Conservation (phyloP, 2,797 vertebrate species). For the Pampus argenteus region DNA sequence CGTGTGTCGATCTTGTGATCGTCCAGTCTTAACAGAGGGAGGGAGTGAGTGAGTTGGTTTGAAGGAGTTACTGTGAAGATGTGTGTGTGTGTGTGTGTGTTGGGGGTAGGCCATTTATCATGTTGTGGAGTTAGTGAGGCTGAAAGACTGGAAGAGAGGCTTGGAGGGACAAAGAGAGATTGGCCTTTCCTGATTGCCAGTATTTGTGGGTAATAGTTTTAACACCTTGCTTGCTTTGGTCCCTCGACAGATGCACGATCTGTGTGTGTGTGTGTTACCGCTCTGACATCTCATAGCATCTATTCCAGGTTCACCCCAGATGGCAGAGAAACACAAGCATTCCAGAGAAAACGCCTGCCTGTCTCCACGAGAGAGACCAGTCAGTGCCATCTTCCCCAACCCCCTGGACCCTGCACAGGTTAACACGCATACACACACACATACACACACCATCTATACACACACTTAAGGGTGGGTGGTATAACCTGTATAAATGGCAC, state of each 20-base stretch:
- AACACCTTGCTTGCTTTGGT: slow-evolving; percentile 66
- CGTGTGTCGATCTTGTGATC: slow-evolving; percentile 34
- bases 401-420: slow-evolving; percentile 93
- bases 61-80: slow-evolving; percentile 1
- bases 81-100: slow-evolving; percentile 20
- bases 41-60: slow-evolving; percentile 1
- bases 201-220: slow-evolving; percentile 74
- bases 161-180: slow-evolving; percentile 64
- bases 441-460: background rate
- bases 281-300: slow-evolving; percentile 42
- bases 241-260: slow-evolving; percentile 28
- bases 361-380: slow-evolving; percentile 95
- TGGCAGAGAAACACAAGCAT: slow-evolving; percentile 99
- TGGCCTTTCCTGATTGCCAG: slow-evolving; percentile 76
- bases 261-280: slow-evolving; percentile 7
- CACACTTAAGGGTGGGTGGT: background rate
- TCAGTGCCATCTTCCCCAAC: slow-evolving; percentile 95
- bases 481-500: background rate
- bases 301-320: slow-evolving; percentile 92
- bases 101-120: slow-evolving; percentile 72
- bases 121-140: slow-evolving; percentile 69
- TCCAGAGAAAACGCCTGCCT: slow-evolving; percentile 95
- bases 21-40: slow-evolving; percentile 37
- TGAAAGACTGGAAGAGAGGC: slow-evolving; percentile 64
- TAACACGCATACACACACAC: slow-evolving; percentile 34